Base-by-base conservation (phyloP, 2,113 vertebrate species). In the Glareola pratincola region DNA sequence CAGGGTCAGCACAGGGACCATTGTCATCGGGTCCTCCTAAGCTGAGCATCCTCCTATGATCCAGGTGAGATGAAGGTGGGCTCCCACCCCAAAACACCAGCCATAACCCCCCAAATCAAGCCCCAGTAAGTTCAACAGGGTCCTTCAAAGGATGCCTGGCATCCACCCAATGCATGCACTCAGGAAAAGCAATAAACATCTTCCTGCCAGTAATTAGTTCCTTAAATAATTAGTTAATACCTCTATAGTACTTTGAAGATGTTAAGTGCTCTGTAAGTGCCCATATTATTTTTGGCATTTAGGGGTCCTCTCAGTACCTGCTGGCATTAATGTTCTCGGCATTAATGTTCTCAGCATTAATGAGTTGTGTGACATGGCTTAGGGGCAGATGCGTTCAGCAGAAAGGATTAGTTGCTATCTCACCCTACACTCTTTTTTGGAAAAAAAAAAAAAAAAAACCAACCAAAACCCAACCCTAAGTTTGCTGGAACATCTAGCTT, bases 221-320 rank as follows among this genome's bases (percentile, higher is more conserved):
- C 48, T 91, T 80, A 93, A 90, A 84, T 74, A 92, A 89, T 75
- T 92, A 83, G n/a, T 59, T 94, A 91, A 91, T 92, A 80, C 81
- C 88, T 77, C 56, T 59, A 54, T 24, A 84, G 68, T 26, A 26
- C 34, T 92, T 96, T 37, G 87, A 95, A 91, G 73, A 51, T 14
- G 48, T 68, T 92, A 92, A 90, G 68, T 24, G 43, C 51, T 95
- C 34, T 69, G 0, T 54, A 81, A 95, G 39, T 12, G 21, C 15
- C 8, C 22, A 34, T 5, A 2, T 81, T 85, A 69, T 83, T 88
- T 83, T 71, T 82, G 75, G 22, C 53, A 19, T 74, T 93, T 64
- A 53, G 51, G 32, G 32, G 59, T 23, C 37, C 62, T 71, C 85
- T 77, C 50, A 20, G 54, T 39, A 68, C 87, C 71, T 67, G 56